These are phyloP conservation scores for Harpalus rufipes DNA, from an alignment of 2,888 invertebrate species.

Conservation along the genomic window DNA sequence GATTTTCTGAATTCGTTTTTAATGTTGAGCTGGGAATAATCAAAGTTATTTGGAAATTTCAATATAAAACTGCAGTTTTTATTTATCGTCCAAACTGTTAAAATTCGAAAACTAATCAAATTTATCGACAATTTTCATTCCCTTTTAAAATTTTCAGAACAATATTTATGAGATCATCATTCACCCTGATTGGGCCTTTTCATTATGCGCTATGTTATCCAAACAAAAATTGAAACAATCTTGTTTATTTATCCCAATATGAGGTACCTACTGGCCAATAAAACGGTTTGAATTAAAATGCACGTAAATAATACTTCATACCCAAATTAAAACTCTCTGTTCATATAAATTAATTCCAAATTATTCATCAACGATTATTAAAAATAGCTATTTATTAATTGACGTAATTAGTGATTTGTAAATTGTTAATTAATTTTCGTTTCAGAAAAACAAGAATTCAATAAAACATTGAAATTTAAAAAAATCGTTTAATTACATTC, in stretches of 20 bases:
- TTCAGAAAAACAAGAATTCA: too few relatives aligned
- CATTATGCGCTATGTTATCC: not conserved
- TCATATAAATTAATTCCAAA: not conserved
- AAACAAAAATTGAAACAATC: slow-evolving; percentile 13
- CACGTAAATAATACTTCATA: not conserved
- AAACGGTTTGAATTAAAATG: not conserved
- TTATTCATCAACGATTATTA: not conserved
- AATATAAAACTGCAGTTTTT: not conserved
- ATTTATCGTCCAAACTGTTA: not conserved
- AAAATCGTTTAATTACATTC: too few relatives aligned
- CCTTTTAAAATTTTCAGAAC: not conserved
- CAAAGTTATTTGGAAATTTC: not conserved
- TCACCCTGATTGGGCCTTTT: not conserved
- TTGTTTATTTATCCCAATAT: slow-evolving; percentile 10
- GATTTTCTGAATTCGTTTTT: too few relatives aligned
- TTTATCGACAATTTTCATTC: not conserved
- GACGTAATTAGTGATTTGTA: not conserved
- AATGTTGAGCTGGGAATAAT: too few relatives aligned
- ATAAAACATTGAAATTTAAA: too few relatives aligned
- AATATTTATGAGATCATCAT: not conserved
- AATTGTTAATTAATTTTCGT: not conserved
- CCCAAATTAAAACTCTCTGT: not conserved
- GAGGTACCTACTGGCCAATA: not conserved
- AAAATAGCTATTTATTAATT: not conserved
- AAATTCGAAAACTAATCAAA: not conserved